A percentile compares a stretch with the other conserved stretches of the same genome.
These are phyloP conservation scores for Bombylius discolor DNA, from an alignment of 2,888 invertebrate species.

Conservation along the genomic window DNA sequence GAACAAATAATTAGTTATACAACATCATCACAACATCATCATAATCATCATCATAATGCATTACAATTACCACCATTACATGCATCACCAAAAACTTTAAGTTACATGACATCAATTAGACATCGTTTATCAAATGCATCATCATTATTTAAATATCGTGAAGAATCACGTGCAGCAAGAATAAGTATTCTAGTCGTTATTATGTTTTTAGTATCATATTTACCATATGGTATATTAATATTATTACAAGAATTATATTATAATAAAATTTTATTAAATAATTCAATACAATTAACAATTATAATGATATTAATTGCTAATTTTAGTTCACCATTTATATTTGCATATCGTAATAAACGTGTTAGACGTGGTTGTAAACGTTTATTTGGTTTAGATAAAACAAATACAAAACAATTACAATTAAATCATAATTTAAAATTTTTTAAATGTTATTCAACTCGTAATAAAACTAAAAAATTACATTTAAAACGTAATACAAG, in stretches of 20 bases:
- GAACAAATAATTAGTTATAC: no score
- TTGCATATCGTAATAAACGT: constrained; percentile 37
- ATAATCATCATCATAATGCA: constrained; percentile 13
- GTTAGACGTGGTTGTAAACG: constrained; percentile 35
- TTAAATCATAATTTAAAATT: not conserved
- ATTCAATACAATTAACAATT: constrained; percentile 31
- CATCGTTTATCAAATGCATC: constrained; percentile 75
- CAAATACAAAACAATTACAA: constrained; percentile 18
- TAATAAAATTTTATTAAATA: constrained; percentile 23
- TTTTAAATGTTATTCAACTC: no score
- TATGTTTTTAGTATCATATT: constrained; percentile 36
- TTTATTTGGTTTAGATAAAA: constrained; percentile 28
- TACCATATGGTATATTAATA: constrained; percentile 34
- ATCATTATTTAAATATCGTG: constrained; percentile 69
- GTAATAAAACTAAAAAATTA: not conserved
- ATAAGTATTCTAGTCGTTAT: constrained; percentile 50
- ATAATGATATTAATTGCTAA: constrained; percentile 35
- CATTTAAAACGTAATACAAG: not conserved
- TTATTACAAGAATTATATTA: constrained; percentile 30
- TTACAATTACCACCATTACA: constrained; percentile 29
- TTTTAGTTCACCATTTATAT: constrained; percentile 35
- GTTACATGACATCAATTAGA: constrained; percentile 55
- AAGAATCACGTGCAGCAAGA: constrained; percentile 79
- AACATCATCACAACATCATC: not conserved
- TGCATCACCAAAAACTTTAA: constrained; percentile 33